Percentiles rank a stretch among this genome's conserved stretches.
phyloP scores from a whole-genome alignment of 2,888 invertebrate genomes.

The Oasisia sp. region DNA sequence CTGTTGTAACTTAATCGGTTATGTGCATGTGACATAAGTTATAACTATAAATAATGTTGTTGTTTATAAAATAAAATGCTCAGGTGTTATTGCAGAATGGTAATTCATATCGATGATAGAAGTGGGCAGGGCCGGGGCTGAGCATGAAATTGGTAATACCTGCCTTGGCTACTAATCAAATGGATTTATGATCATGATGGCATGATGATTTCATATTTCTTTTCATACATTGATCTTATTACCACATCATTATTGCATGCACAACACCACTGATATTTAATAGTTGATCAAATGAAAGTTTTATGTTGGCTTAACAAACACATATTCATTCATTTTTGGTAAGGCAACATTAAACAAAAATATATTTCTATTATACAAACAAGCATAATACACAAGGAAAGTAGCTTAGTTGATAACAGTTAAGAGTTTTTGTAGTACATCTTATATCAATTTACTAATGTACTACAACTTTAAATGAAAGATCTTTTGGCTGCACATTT shows the following conservation, averaged over 20 bases:
- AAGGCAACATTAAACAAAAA: neutral
- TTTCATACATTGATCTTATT: neutral
- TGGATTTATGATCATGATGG: too few relatives aligned
- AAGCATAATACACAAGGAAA: too few relatives aligned
- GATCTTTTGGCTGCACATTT: neutral
- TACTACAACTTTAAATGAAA: neutral
- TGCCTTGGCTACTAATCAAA: too few relatives aligned
- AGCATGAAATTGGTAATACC: neutral
- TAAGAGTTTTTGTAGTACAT: too few relatives aligned
- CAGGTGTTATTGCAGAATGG: neutral
- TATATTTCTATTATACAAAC: neutral
- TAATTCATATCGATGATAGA: neutral
- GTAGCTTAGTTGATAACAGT: too few relatives aligned
- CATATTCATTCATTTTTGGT: neutral
- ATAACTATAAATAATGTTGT: neutral
- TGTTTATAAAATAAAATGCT: neutral
- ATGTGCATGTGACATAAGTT: neutral
- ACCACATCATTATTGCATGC: neutral
- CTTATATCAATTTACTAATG: neutral
- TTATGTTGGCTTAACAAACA: neutral
- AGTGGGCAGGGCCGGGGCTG: neutral
- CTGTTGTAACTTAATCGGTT: neutral
- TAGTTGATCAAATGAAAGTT: neutral
- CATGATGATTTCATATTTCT: neutral
- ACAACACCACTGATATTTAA: neutral